These are phyloP conservation scores for Atherinomorus stipes DNA, from an alignment of 2,113 vertebrate genomes.

Conservation along the genomic window DNA sequence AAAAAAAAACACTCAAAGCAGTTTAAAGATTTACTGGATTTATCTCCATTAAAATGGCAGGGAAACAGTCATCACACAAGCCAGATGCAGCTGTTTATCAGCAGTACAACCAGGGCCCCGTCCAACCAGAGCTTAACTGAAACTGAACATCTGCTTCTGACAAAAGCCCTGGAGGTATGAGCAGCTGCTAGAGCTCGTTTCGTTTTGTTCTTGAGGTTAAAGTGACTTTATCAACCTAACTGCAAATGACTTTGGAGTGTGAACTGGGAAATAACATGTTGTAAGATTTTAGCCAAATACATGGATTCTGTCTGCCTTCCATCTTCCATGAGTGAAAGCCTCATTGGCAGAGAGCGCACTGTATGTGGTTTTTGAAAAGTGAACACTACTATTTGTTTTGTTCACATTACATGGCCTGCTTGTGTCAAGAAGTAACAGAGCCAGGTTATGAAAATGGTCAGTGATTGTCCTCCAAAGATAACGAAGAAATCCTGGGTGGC, in stretches of 20 bases:
- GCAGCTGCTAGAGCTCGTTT: conserved; percentile 12
- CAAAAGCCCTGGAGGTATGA: conserved; percentile 13
- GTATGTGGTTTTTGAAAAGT: conserved; percentile 40
- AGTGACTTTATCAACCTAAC: not conserved
- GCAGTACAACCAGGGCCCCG: conserved; percentile 8
- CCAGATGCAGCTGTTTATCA: conserved; percentile 59
- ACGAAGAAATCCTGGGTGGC: conserved; percentile 64
- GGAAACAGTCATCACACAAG: conserved; percentile 52
- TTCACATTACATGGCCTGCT: conserved; percentile 35
- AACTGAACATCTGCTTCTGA: conserved; percentile 60
- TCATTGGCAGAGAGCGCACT: conserved; percentile 40
- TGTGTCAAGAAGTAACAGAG: conserved; percentile 34
- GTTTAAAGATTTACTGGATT: conserved; percentile 45
- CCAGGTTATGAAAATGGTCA: conserved; percentile 58
- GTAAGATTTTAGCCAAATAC: not conserved
- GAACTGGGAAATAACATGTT: conserved; percentile 7
- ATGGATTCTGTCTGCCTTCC: conserved; percentile 11
- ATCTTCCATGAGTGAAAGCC: conserved; percentile 15
- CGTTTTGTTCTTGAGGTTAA: not conserved
- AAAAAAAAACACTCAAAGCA: too few relatives aligned
- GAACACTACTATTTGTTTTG: conserved; percentile 50
- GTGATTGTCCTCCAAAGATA: conserved; percentile 71
- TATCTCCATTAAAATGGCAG: conserved; percentile 51
- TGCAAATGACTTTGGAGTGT: not conserved
- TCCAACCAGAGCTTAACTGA: conserved; percentile 56